phyloP scores from a whole-genome alignment of 2,113 vertebrate species.

The Pogonocichla stellata region DNA sequence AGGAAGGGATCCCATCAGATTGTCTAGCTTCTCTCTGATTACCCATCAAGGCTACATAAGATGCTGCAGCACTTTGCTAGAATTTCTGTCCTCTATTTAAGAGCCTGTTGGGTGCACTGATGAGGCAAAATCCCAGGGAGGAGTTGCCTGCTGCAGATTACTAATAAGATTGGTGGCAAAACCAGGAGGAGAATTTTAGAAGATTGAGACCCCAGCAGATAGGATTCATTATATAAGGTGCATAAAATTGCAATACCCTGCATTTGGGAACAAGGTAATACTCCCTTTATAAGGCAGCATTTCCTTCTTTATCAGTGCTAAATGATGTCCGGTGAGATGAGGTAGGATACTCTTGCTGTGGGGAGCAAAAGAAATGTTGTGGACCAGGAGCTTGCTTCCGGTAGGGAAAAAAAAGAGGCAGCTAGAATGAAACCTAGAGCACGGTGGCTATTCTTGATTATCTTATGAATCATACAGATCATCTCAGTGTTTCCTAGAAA shows the following conservation, averaged over 20 bases:
- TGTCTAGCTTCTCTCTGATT: background rate
- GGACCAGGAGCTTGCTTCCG: background rate
- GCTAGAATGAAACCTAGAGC: background rate
- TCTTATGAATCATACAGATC: constrained; percentile 4
- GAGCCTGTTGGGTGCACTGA: background rate
- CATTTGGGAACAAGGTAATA: background rate
- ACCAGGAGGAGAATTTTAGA: background rate
- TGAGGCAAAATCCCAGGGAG: background rate
- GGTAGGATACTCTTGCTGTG: background rate
- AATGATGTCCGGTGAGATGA: background rate
- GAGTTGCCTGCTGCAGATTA: background rate
- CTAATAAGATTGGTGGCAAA: background rate
- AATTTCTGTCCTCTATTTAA: background rate
- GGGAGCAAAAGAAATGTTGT: background rate
- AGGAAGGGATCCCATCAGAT: background rate
- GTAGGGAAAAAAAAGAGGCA: background rate
- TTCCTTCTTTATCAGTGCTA: background rate
- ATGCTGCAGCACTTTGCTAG: background rate
- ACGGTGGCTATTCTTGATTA: background rate
- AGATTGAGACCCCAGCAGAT: background rate
- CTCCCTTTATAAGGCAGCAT: background rate
- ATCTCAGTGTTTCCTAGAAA: constrained; percentile 38
- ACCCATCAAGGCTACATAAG: background rate
- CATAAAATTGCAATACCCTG: background rate
- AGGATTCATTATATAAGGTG: background rate